Evolutionary conservation across 2,113 vertebrate genomes (phyloP).

Genomic region (Helogale parvula): DNA sequence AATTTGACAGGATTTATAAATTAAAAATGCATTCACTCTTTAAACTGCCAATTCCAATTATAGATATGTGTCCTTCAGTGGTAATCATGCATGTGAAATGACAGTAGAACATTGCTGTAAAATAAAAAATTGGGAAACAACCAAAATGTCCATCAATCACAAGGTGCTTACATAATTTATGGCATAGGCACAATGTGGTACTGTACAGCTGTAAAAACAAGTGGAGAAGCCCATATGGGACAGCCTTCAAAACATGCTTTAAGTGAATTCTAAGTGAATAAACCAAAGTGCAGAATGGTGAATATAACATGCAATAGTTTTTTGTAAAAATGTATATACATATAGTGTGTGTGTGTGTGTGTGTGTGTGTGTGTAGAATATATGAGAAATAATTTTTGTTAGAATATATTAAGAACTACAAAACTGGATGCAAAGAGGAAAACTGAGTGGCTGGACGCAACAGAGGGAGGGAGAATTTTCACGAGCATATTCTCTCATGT

Average conservation of each 20-base stretch:
- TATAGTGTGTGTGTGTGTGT: neutral
- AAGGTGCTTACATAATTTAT: conserved; percentile 32
- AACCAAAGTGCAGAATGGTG: neutral
- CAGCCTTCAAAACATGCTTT: neutral
- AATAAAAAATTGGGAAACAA: conserved; percentile 11
- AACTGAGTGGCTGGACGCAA: neutral
- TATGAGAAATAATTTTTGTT: neutral
- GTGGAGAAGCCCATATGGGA: neutral
- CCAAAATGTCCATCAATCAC: neutral
- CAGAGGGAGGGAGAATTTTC: neutral
- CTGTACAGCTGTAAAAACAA: conserved; percentile 52
- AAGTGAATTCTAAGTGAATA: conserved; percentile 45
- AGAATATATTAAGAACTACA: neutral
- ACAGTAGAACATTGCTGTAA: neutral
- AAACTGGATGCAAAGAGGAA: neutral
- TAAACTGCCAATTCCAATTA: neutral
- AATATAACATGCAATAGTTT: neutral
- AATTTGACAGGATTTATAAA: neutral
- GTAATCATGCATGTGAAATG: conserved; percentile 10
- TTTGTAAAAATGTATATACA: neutral
- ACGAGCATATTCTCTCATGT: neutral
- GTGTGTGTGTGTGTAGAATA: neutral
- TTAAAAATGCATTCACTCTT: neutral
- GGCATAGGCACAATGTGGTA: neutral
- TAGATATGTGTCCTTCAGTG: neutral